Base-by-base conservation (phyloP, 92 coral and sea anemone genomes). In the Palythoa caribaeorum region DNA sequence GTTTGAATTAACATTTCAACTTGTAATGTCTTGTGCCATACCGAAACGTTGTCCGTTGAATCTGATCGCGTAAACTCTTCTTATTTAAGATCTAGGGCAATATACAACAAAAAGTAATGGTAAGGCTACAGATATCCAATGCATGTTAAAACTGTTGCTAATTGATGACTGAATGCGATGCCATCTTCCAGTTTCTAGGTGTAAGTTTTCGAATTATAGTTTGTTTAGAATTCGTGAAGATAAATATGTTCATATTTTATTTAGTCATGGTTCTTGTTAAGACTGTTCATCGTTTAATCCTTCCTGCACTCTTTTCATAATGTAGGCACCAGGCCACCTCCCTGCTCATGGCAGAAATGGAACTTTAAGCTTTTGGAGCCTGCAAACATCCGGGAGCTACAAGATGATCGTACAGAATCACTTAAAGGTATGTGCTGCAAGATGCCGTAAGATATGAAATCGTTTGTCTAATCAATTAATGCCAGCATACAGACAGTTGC, bases 271-370 rank as follows among this genome's bases (percentile, higher is more conserved):
- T 21, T 77, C 47, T 10, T 2, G 38, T 21, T 37, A 50, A 16
- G 37, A 35, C 59, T 57, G 13, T 11, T 16, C 19, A 5, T 66
- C 1, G 1, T 44, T 39, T 2, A 6, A 36, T 11, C 16, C 10
- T 19, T 40, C 9, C 16, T 3, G 17, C 10, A 10, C 38, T 28
- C 50, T 21, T 76, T 52, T n/a, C 50, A 20, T 52, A 2, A 8
- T 76, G 8, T 50, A 94, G 98, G 98, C 37, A 92, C 95, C 17
- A 94, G 91, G 72, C 98, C 99, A 0, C 99, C 96, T 39, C 99
- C 99, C 14, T 89, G 74, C 65, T 92, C 98, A 0, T 97, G 99
- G 99, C 89, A 92, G 83, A 94, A 87, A 88, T 97, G 99, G 99
- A 87, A 94, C 86, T 80, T 93, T 12, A 94, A 92, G 40, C 88